These are phyloP conservation scores for Amia ocellicauda DNA, from an alignment of 2,113 vertebrate genomes.

Conservation along the genomic window DNA sequence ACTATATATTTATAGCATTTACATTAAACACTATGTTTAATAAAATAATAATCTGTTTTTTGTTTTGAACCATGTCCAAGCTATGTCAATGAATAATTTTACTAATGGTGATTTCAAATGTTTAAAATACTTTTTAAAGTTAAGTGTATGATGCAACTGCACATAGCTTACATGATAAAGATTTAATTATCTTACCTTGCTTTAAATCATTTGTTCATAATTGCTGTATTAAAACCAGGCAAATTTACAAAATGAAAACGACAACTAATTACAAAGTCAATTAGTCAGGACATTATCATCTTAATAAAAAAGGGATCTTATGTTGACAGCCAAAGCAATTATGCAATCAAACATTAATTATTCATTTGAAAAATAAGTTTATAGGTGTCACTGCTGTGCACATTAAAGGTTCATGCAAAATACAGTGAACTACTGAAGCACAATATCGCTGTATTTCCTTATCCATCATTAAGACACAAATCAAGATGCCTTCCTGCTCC, in stretches of 20 bases:
- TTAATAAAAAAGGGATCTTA: slow-evolving; percentile 72
- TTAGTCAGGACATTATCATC: slow-evolving; percentile 74
- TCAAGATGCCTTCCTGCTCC: too few species aligned
- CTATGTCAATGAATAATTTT: slow-evolving; percentile 28
- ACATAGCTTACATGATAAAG: slow-evolving; percentile 17
- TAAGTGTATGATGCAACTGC: too few species aligned
- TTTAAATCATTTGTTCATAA: slow-evolving; percentile 25
- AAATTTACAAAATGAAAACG: slow-evolving; percentile 62
- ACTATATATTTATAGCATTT: too few species aligned
- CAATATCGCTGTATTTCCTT: neutral
- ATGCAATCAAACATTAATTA: slow-evolving; percentile 76
- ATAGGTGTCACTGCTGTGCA: slow-evolving; percentile 51
- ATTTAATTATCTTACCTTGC: slow-evolving; percentile 14
- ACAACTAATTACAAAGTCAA: slow-evolving; percentile 65
- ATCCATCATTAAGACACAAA: too few species aligned
- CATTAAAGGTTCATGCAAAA: slow-evolving; percentile 6
- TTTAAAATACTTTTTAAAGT: slow-evolving; percentile 10
- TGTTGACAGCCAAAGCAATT: slow-evolving; percentile 70
- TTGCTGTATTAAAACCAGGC: slow-evolving; percentile 69
- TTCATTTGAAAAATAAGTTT: slow-evolving; percentile 76
- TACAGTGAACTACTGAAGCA: neutral
- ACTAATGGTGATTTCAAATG: slow-evolving; percentile 40
- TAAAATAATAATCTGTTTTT: too few species aligned
- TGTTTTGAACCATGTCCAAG: too few species aligned
- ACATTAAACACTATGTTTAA: too few species aligned